Percentiles rank a stretch among this genome's conserved stretches.
Conservation (phyloP, 1,140 invertebrate genomes). For the Agrypnia vestita region DNA sequence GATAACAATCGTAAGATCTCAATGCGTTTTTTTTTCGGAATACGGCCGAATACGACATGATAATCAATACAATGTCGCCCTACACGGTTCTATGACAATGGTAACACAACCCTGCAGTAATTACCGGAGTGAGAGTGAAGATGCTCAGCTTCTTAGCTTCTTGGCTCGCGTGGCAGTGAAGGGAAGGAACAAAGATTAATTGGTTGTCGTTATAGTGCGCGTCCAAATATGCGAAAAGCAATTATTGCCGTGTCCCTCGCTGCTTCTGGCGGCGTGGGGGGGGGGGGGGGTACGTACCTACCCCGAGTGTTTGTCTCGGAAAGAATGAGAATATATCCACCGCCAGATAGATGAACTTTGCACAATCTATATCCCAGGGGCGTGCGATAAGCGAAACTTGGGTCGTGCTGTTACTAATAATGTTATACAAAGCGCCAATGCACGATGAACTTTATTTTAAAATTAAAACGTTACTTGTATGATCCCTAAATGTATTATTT, state of each 20-base stretch:
- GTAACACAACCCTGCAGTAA: conserved; percentile 9
- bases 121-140: conserved; percentile 21
- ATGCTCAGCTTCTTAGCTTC: background rate
- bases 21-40: too few relatives aligned
- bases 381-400: too few relatives aligned
- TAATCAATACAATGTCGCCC: background rate
- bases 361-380: too few relatives aligned
- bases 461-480: too few relatives aligned
- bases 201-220: conserved; percentile 61
- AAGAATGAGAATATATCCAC: background rate
- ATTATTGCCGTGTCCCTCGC: conserved; percentile 54
- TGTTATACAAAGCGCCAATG: too few relatives aligned
- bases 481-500: too few relatives aligned
- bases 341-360: background rate
- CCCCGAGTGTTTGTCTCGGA: background rate
- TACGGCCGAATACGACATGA: too few relatives aligned
- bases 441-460: too few relatives aligned
- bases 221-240: conserved; percentile 62
- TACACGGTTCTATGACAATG: background rate
- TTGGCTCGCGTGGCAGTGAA: background rate
- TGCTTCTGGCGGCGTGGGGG: too few relatives aligned
- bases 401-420: too few relatives aligned
- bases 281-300: too few relatives aligned
- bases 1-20: too few relatives aligned
- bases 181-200: conserved; percentile 58